Evolutionary conservation across 2,113 vertebrate species (phyloP).

Genomic region (Scomber japonicus): DNA sequence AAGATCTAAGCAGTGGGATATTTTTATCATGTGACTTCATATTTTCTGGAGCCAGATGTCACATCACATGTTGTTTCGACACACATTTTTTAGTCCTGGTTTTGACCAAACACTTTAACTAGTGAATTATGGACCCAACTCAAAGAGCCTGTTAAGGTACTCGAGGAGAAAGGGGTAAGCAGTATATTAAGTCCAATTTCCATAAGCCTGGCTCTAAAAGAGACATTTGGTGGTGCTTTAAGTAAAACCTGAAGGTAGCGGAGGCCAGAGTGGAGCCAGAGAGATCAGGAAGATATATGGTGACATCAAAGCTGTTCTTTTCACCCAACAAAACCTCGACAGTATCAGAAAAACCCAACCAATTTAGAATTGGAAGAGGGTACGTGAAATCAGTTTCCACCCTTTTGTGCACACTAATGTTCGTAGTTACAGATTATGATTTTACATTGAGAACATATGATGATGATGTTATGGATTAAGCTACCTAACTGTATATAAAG

Average conservation of each 20-base stretch:
- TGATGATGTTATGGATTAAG: too few species aligned
- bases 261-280: slow-evolving; percentile 69
- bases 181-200: slow-evolving; percentile 78
- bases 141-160: slow-evolving; percentile 44
- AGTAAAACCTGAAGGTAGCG: slow-evolving; percentile 69
- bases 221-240: slow-evolving; percentile 66
- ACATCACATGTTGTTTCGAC: slow-evolving; percentile 6
- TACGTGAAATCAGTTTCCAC: slow-evolving; percentile 20
- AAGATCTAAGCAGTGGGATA: neutral
- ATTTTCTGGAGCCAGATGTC: neutral
- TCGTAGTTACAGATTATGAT: too few species aligned
- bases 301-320: slow-evolving; percentile 77
- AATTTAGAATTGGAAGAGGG: slow-evolving; percentile 32
- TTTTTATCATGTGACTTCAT: neutral
- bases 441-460: too few species aligned
- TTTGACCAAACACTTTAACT: slow-evolving; percentile 46
- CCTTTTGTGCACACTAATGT: neutral
- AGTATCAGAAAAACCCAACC: slow-evolving; percentile 58
- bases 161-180: slow-evolving; percentile 24
- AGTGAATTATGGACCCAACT: slow-evolving; percentile 51
- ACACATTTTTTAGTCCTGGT: slow-evolving; percentile 13
- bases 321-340: slow-evolving; percentile 67
- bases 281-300: slow-evolving; percentile 80
- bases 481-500: too few species aligned
- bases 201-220: slow-evolving; percentile 76